Conservation (phyloP, 2,888 invertebrate species). For the Rhagonycha fulva region DNA sequence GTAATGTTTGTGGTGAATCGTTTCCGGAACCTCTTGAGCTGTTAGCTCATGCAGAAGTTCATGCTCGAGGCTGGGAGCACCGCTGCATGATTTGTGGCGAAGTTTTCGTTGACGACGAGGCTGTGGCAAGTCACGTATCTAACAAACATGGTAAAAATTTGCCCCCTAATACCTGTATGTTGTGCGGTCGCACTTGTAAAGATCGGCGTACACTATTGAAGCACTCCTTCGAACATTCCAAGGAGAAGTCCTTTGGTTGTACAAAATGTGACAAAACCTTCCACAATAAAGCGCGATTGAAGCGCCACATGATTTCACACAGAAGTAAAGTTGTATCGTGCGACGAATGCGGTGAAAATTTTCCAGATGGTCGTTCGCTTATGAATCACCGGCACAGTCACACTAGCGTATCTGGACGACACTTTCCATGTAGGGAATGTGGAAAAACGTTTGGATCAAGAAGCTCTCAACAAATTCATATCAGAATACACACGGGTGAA, state of each 20-base stretch:
- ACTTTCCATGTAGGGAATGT: constrained; percentile 82
- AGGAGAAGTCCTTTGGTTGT: constrained; percentile 64
- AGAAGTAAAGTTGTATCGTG: constrained; percentile 71
- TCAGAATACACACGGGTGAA: constrained; percentile 84
- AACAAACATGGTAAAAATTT: constrained; percentile 64
- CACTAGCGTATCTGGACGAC: constrained; percentile 59
- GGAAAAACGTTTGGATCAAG: constrained; percentile 86
- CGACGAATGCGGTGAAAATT: constrained; percentile 72
- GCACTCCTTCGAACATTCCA: constrained; percentile 72
- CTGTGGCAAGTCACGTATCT: constrained; percentile 67
- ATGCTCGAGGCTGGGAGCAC: constrained; percentile 65
- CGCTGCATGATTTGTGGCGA: constrained; percentile 70
- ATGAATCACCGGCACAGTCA: constrained; percentile 71
- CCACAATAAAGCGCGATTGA: constrained; percentile 68
- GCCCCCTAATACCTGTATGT: constrained; percentile 67
- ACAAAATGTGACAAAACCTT: constrained; percentile 73
- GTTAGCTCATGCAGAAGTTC: constrained; percentile 78
- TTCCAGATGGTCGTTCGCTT: constrained; percentile 70
- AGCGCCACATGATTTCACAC: constrained; percentile 73
- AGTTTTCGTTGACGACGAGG: constrained; percentile 64
- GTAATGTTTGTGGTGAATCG: constrained; percentile 79
- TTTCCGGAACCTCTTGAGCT: constrained; percentile 77
- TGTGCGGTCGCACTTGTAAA: constrained; percentile 71
- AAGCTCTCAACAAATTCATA: constrained; percentile 84
- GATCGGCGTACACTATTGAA: constrained; percentile 69